Conservation (phyloP, 2,113 vertebrate genomes). For the Hoplias malabaricus region DNA sequence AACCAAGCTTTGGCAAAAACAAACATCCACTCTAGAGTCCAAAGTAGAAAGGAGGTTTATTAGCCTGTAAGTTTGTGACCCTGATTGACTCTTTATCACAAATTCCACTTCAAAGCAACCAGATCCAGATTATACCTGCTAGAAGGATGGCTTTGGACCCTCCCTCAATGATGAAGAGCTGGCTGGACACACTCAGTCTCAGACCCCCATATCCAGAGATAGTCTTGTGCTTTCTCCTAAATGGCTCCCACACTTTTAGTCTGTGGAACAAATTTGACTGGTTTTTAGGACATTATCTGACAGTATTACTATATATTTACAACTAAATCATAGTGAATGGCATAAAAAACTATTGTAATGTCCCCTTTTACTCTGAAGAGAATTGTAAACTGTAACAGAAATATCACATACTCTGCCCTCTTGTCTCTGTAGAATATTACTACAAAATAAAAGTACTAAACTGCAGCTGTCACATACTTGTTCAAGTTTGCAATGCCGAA, state of each 20-base stretch:
- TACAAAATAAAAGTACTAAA: not conserved
- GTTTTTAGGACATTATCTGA: too few relatives aligned
- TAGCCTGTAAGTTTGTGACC: not conserved
- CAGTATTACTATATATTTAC: too few relatives aligned
- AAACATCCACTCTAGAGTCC: not conserved
- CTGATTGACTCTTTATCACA: not conserved
- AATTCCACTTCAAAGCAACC: constrained; percentile 1
- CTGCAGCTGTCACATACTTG: constrained; percentile 46
- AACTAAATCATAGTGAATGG: too few relatives aligned
- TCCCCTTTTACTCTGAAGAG: not conserved
- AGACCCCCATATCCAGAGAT: constrained; percentile 62
- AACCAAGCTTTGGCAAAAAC: not conserved
- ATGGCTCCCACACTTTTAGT: constrained; percentile 67
- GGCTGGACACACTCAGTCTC: constrained; percentile 52
- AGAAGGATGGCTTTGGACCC: constrained; percentile 63
- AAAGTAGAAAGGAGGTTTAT: not conserved
- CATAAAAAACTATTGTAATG: not conserved
- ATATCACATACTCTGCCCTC: not conserved
- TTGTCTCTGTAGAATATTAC: not conserved
- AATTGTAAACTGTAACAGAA: not conserved
- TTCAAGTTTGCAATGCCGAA: constrained; percentile 63
- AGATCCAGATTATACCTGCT: constrained; percentile 55
- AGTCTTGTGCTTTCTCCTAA: constrained; percentile 57
- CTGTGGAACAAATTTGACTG: constrained; percentile 50
- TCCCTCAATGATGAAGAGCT: constrained; percentile 60